phyloP scores from a whole-genome alignment of 2,888 invertebrate species.

The Phytoseiulus persimilis region DNA sequence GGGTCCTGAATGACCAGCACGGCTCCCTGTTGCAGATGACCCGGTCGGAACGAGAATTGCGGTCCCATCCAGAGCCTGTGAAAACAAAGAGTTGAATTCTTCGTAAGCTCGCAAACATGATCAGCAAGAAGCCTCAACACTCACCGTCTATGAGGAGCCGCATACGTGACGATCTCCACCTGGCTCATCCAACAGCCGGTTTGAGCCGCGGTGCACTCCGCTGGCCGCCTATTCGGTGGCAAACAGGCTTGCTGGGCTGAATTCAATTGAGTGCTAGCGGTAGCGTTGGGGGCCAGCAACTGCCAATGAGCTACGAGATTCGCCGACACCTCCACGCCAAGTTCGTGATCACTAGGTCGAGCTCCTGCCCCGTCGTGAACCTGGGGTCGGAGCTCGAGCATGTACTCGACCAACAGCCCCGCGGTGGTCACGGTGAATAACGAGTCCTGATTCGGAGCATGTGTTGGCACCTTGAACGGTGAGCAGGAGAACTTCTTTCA shows the following conservation, averaged over 20 bases:
- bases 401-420: conserved; percentile 20
- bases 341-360: conserved; percentile 25
- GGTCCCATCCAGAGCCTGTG: conserved; percentile 92
- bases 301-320: conserved; percentile 32
- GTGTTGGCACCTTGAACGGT: neutral
- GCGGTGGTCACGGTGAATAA: conserved; percentile 25
- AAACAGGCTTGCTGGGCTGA: neutral
- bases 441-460: conserved; percentile 36
- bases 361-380: neutral
- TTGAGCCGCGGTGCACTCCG: neutral
- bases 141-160: conserved; percentile 73
- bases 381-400: conserved; percentile 33
- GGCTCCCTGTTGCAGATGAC: conserved; percentile 52
- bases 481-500: neutral
- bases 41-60: conserved; percentile 95
- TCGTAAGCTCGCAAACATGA: too few relatives aligned
- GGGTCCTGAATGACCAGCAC: conserved; percentile 48
- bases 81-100: too few relatives aligned
- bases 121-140: neutral
- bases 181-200: conserved; percentile 50
- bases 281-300: conserved; percentile 14
- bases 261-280: neutral
- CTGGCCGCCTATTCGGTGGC: neutral
- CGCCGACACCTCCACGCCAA: conserved; percentile 13
- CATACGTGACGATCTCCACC: conserved; percentile 93